Base-by-base conservation (phyloP, 2,888 invertebrate genomes). In the Drosophila tanythrix region DNA sequence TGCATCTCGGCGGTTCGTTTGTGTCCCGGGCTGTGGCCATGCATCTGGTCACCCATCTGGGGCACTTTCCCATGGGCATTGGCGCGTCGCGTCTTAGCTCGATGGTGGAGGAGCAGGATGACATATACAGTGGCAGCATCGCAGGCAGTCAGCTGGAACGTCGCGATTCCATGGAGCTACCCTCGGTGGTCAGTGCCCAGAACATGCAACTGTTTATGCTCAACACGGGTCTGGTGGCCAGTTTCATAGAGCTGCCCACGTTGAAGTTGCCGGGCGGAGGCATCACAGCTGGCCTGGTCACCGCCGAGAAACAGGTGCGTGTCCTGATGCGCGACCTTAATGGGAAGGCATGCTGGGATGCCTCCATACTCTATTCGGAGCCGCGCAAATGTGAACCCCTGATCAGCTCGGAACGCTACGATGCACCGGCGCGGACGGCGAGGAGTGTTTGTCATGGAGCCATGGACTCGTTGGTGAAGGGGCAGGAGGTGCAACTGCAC, bases 261-360 rank as follows among this genome's bases (percentile, higher is more conserved):
- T 92, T 98, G 69, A 96, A 97, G 84, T 94, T 96, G 76, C 97
- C 97, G 0, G 96, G 96, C 0, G 96, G 96, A 29, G 96, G 96
- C 43, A 95, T 96, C 21, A 96, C 96, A 0, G 94, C 95, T 87
- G 97, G 97, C 15, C 93, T 98, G 40, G 95, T 96, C 61, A 97
- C 97, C 0, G 97, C 97, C 7, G 96, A 96, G 82, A 96, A 96
- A 56, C 96, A 97, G 94, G 97, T 97, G 64, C 95, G 99, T 40
- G 96, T 99, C 29, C 94, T 99, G 18, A 94, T 99, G 71, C 95
- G 99, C 11, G 98, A 99, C 93, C 94, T 98, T 64, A 96, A 97
- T 36, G 99, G 99, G 57, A 99, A 99, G 94, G 97, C 97, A 58
- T 97, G 98, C 88, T 99, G 99, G 99, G 99, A 99, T 93, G 97